These are phyloP conservation scores for Myzus persicae DNA, from an alignment of 1,140 invertebrate species.

Conservation along the genomic window DNA sequence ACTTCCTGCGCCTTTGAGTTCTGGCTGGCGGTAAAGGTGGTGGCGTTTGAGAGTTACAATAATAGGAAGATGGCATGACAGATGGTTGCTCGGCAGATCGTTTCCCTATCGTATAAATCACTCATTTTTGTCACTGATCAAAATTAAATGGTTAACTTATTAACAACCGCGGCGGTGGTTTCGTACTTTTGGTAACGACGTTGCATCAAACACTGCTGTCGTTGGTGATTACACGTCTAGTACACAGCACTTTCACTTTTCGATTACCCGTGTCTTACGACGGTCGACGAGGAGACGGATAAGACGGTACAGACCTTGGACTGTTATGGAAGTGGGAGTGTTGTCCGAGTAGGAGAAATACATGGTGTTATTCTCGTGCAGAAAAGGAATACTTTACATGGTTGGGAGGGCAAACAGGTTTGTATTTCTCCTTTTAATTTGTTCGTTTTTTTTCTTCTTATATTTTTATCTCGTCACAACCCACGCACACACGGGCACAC, in stretches of 20 bases:
- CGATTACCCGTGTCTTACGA: background rate
- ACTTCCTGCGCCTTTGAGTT: constrained; percentile 27
- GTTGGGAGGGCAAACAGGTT: constrained; percentile 31
- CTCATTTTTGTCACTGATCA: constrained; percentile 43
- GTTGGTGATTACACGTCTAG: constrained; percentile 21
- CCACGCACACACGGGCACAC: background rate
- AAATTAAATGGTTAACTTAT: background rate
- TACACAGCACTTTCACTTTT: constrained; percentile 49
- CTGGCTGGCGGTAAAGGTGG: constrained; percentile 44
- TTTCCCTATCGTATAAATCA: background rate
- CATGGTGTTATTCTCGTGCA: background rate
- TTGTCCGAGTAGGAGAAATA: constrained; percentile 16
- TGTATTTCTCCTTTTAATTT: background rate
- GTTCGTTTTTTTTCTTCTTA: background rate
- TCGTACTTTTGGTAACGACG: background rate
- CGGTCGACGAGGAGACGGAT: constrained; percentile 6
- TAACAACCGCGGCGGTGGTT: background rate
- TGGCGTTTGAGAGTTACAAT: constrained; percentile 19
- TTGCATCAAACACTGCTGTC: background rate
- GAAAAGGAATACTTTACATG: background rate
- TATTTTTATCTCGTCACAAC: constrained; percentile 19
- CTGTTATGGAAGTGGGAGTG: background rate
- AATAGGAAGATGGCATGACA: constrained; percentile 51
- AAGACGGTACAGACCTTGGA: background rate
- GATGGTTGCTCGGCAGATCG: background rate